Conservation (phyloP, 2,113 vertebrate species). For the Muntiacus muntjak region DNA sequence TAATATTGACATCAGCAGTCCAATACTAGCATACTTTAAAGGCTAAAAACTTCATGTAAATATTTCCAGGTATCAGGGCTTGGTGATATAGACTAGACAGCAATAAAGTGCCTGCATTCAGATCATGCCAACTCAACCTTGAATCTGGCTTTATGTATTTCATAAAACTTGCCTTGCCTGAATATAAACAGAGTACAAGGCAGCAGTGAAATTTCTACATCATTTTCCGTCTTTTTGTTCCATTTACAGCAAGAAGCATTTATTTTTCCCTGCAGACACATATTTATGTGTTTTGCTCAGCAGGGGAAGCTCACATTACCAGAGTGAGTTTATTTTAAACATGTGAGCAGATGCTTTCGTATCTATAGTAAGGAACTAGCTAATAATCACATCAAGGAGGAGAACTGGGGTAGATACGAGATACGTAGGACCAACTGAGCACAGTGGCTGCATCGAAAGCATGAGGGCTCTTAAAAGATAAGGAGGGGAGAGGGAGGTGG, state of each 20-base stretch:
- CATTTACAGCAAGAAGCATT: not conserved
- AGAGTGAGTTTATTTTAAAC: not conserved
- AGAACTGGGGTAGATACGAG: not conserved
- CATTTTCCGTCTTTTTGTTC: not conserved
- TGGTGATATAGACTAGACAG: not conserved
- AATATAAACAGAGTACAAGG: not conserved
- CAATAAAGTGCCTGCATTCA: not conserved
- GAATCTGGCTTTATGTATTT: not conserved
- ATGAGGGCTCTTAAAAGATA: not conserved
- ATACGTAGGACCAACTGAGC: not conserved
- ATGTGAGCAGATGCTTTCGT: not conserved
- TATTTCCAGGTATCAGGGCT: not conserved
- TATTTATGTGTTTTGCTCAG: not conserved
- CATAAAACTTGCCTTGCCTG: not conserved
- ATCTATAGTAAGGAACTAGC: not conserved
- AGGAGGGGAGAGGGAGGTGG: not conserved
- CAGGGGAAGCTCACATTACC: not conserved
- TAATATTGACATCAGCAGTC: not conserved
- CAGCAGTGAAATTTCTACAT: not conserved
- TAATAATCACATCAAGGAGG: not conserved
- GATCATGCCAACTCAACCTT: not conserved
- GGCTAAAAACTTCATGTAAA: not conserved
- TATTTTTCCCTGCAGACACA: not conserved
- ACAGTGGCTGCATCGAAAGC: not conserved
- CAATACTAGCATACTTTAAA: not conserved